phyloP scores from a whole-genome alignment of 2,113 vertebrate species.

The Tyto alba region DNA sequence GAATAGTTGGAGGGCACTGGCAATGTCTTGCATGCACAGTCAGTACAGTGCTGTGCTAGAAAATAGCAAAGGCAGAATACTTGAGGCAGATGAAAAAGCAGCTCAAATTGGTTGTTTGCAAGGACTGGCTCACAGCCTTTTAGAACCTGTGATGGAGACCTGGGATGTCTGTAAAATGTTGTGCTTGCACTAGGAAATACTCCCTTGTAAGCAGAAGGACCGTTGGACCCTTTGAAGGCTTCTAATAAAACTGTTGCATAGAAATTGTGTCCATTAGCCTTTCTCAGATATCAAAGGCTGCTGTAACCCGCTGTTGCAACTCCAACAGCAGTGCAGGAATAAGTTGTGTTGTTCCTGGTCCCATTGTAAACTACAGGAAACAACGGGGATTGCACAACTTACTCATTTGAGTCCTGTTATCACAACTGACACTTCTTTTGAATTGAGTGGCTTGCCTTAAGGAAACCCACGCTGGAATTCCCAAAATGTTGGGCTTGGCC shows the following conservation, averaged over 20 bases:
- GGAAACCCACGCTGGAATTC: not conserved
- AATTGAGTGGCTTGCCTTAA: not conserved
- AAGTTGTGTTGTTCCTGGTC: not conserved
- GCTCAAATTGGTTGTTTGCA: not conserved
- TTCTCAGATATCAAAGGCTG: not conserved
- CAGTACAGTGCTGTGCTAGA: not conserved
- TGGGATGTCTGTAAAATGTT: not conserved
- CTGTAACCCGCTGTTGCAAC: not conserved
- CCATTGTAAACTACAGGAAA: not conserved
- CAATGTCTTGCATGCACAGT: not conserved
- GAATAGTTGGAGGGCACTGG: not conserved
- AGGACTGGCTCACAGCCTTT: not conserved
- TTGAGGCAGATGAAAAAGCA: not conserved
- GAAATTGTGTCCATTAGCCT: not conserved
- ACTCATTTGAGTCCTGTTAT: not conserved
- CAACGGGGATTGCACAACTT: not conserved
- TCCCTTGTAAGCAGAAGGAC: not conserved
- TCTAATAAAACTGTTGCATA: not conserved
- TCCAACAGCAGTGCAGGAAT: not conserved
- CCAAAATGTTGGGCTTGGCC: not conserved
- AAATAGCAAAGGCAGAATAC: not conserved
- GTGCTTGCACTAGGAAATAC: not conserved
- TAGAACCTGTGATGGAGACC: not conserved
- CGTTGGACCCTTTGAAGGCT: not conserved
- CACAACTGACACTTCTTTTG: not conserved